Evolutionary conservation across 2,797 vertebrate genomes (phyloP).

Genomic region (Dromococcyx pavoninus): DNA sequence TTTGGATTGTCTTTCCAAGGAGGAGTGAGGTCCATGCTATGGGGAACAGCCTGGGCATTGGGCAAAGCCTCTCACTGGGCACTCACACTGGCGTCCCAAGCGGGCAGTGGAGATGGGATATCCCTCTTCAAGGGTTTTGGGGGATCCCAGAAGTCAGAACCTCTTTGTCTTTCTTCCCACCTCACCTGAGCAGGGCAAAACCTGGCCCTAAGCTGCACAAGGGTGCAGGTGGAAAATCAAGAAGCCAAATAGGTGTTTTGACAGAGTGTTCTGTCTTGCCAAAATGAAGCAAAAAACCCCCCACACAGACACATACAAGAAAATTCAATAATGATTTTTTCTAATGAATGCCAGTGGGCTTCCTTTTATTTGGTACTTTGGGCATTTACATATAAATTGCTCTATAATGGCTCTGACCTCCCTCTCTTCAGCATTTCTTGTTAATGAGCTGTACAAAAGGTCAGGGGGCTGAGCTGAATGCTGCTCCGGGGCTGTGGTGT

Average conservation of each 20-base stretch:
- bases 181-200: not conserved
- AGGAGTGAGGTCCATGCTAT: fast-evolving
- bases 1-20: not conserved
- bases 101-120: not conserved
- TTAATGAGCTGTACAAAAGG: slow-evolving; percentile 72
- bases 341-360: slow-evolving; percentile 31
- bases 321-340: not conserved
- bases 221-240: not conserved
- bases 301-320: not conserved
- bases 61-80: not conserved
- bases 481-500: not conserved
- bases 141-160: not conserved
- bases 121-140: not conserved
- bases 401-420: slow-evolving; percentile 71
- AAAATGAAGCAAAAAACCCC: not conserved
- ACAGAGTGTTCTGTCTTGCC: not conserved
- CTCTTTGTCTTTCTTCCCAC: fast-evolving
- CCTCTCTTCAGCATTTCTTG: slow-evolving; percentile 60
- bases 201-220: not conserved
- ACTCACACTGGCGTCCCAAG: not conserved
- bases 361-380: slow-evolving; percentile 60
- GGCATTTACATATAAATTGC: slow-evolving; percentile 80
- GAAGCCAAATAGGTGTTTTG: not conserved
- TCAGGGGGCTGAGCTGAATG: slow-evolving; percentile 36
- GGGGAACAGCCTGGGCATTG: not conserved